These are phyloP conservation scores for Himalopsyche anomala DNA, from an alignment of 2,888 invertebrate species.

Conservation along the genomic window DNA sequence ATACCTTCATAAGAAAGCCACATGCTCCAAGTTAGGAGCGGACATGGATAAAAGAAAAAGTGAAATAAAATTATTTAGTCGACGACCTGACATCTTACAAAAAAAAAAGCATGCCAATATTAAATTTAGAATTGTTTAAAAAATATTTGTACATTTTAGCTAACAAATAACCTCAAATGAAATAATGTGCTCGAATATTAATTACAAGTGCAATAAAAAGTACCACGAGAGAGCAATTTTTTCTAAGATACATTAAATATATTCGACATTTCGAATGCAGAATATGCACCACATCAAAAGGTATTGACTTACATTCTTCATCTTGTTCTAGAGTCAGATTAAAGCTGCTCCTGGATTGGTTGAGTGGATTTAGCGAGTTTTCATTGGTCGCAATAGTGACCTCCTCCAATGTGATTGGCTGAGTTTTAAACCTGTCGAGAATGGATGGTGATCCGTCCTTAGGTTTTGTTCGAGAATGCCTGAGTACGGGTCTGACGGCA, in stretches of 20 bases:
- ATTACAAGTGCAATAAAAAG: slow-evolving; percentile 9
- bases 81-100: no score
- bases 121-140: no score
- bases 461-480: slow-evolving; percentile 75
- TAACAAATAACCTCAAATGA: neutral
- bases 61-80: no score
- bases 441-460: slow-evolving; percentile 71
- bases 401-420: slow-evolving; percentile 84
- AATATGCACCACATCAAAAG: neutral
- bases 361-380: slow-evolving; percentile 63
- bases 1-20: no score
- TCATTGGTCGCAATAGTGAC: slow-evolving; percentile 74
- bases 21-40: no score
- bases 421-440: slow-evolving; percentile 80
- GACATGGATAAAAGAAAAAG: no score
- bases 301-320: slow-evolving; percentile 73
- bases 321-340: slow-evolving; percentile 75
- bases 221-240: neutral
- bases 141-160: neutral
- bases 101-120: no score
- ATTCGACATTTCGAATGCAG: neutral
- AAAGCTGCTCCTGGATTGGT: slow-evolving; percentile 73
- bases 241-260: neutral
- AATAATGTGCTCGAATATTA: neutral
- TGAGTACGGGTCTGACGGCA: slow-evolving; percentile 74